These are phyloP conservation scores for Micronycteris hirsuta DNA, from an alignment of 2,113 vertebrate species.

Conservation along the genomic window DNA sequence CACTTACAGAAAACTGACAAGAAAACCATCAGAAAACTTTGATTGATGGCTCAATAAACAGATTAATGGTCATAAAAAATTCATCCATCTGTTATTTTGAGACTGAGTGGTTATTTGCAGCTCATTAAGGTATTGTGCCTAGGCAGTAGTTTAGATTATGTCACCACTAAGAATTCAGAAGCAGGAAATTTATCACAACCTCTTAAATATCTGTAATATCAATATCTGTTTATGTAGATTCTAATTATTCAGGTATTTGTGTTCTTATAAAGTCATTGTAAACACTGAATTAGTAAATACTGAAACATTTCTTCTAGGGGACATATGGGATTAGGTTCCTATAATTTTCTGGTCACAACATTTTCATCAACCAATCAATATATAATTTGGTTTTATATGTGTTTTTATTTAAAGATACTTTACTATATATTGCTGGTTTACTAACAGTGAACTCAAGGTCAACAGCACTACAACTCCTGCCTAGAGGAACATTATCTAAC, in stretches of 20 bases:
- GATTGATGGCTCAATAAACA: conserved; percentile 68
- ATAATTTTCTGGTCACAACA: background rate
- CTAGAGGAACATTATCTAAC: background rate
- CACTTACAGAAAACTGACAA: conserved; percentile 61
- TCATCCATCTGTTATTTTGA: conserved; percentile 71
- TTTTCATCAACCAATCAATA: background rate
- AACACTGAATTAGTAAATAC: background rate
- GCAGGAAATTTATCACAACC: conserved; percentile 45
- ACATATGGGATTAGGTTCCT: background rate
- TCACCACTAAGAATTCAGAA: conserved; percentile 65
- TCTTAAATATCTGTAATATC: conserved; percentile 41
- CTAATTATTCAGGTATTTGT: background rate
- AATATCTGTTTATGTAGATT: background rate
- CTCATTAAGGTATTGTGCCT: background rate
- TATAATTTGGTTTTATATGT: background rate
- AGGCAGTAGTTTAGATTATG: conserved; percentile 49
- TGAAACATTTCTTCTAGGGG: background rate
- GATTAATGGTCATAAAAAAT: conserved; percentile 71
- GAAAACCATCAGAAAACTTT: conserved; percentile 61
- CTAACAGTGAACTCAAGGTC: background rate
- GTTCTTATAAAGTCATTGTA: background rate
- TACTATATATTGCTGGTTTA: background rate
- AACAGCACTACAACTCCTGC: background rate
- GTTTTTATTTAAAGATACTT: background rate
- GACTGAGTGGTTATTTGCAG: conserved; percentile 60